A percentile compares a stretch with the other conserved stretches of the same genome.
These are phyloP conservation scores for Drosophila algonquin DNA, from an alignment of 2,888 invertebrate genomes.

Conservation along the genomic window DNA sequence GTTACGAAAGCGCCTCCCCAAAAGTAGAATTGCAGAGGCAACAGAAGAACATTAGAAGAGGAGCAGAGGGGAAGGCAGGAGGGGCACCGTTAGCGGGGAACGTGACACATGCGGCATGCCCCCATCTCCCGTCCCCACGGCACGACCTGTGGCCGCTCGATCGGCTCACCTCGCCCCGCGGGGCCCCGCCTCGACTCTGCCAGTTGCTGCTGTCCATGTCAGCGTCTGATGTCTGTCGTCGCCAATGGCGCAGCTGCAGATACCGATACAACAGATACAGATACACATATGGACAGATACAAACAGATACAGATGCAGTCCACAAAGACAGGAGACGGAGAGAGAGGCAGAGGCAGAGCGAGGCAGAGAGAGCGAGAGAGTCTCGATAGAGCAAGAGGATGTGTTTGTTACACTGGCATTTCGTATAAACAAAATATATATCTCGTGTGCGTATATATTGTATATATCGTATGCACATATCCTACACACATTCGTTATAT, in stretches of 20 bases:
- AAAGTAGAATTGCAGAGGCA: slow-evolving; percentile 66
- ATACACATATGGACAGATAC: slow-evolving; percentile 11
- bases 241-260: slow-evolving; percentile 74
- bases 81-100: not conserved
- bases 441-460: slow-evolving; percentile 50
- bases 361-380: not conserved
- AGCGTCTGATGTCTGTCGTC: slow-evolving; percentile 74
- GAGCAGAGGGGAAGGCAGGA: not conserved
- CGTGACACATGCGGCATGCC: slow-evolving; percentile 22
- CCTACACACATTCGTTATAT: slow-evolving; percentile 17
- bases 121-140: not conserved
- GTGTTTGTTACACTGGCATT: slow-evolving; percentile 64
- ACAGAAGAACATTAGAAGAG: not conserved
- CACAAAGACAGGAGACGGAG: not conserved
- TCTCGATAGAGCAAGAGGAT: slow-evolving; percentile 32
- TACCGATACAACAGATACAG: slow-evolving; percentile 23
- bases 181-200: slow-evolving; percentile 1
- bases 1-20: slow-evolving; percentile 67
- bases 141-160: slow-evolving; percentile 12
- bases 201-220: slow-evolving; percentile 48
- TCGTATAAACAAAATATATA: slow-evolving; percentile 64
- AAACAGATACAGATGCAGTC: slow-evolving; percentile 26
- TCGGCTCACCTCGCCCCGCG: not conserved
- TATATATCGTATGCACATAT: slow-evolving; percentile 30
- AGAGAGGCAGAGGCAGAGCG: not conserved